Evolutionary conservation across 2,797 vertebrate genomes (phyloP).

Genomic region (Bovichtus diacanthus): DNA sequence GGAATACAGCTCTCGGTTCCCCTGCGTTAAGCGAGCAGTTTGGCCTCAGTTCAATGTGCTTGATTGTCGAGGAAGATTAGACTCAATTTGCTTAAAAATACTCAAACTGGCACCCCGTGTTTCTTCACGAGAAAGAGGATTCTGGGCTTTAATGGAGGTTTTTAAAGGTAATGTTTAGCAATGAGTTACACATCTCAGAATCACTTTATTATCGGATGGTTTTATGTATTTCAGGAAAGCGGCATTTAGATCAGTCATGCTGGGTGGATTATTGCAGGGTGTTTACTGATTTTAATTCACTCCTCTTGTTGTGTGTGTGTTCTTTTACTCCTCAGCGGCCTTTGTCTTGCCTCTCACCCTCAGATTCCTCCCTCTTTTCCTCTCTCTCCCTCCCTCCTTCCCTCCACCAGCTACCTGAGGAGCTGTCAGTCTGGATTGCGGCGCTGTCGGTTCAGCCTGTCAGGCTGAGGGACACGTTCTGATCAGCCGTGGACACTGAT

Average conservation of each 20-base stretch:
- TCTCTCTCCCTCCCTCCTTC: background rate
- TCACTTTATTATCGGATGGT: slow-evolving; percentile 36
- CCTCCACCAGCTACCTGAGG: slow-evolving; percentile 73
- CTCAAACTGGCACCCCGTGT: slow-evolving; percentile 47
- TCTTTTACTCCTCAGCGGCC: slow-evolving; percentile 18
- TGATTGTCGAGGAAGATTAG: slow-evolving; percentile 59
- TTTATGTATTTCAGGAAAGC: slow-evolving; percentile 13
- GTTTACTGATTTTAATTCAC: slow-evolving; percentile 54
- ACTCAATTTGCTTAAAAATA: slow-evolving; percentile 65
- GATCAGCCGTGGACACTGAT: slow-evolving; percentile 82
- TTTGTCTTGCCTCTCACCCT: slow-evolving; percentile 19
- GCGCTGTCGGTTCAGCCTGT: slow-evolving; percentile 78
- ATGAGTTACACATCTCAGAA: slow-evolving; percentile 29
- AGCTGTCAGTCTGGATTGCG: slow-evolving; percentile 84
- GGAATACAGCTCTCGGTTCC: slow-evolving; percentile 52
- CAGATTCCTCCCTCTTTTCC: slow-evolving; percentile 6
- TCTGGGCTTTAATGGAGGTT: slow-evolving; percentile 41
- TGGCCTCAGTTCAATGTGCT: slow-evolving; percentile 63
- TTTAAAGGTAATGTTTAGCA: slow-evolving; percentile 46
- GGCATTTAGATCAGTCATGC: slow-evolving; percentile 28
- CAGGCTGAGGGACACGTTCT: slow-evolving; percentile 77
- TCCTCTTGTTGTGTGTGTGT: slow-evolving; percentile 29
- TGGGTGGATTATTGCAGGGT: slow-evolving; percentile 20
- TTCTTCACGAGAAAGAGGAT: slow-evolving; percentile 33
- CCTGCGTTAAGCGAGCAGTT: slow-evolving; percentile 52